phyloP scores from a whole-genome alignment of 2,113 vertebrate species.

The Bubo scandiacus region DNA sequence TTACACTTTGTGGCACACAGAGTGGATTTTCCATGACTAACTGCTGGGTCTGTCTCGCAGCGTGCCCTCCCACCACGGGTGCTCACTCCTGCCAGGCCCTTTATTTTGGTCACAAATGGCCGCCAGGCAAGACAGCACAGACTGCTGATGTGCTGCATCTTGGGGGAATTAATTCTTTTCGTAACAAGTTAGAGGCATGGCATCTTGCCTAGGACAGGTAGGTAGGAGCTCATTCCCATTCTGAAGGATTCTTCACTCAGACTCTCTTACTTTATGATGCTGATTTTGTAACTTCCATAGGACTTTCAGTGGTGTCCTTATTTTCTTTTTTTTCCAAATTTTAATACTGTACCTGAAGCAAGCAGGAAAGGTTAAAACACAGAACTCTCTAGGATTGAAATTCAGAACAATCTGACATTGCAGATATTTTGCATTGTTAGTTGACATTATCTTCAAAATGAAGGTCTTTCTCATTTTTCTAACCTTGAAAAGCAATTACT shows the following conservation, averaged over 20 bases:
- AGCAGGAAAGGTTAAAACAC: neutral
- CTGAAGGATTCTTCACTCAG: neutral
- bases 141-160: neutral
- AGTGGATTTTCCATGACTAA: neutral
- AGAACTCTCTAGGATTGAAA: neutral
- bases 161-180: neutral
- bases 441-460: neutral
- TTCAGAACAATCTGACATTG: neutral
- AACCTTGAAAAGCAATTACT: neutral
- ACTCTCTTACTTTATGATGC: neutral
- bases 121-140: neutral
- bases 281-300: neutral
- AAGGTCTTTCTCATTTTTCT: neutral
- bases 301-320: neutral
- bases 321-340: neutral
- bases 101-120: neutral
- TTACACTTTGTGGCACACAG: neutral
- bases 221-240: neutral
- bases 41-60: neutral
- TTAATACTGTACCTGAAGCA: neutral
- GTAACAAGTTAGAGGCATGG: neutral
- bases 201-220: neutral
- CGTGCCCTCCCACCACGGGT: fast-evolving
- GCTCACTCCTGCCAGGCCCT: neutral
- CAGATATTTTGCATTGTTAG: neutral